These are phyloP conservation scores for Trachelus tabidus DNA, from an alignment of 2,888 invertebrate species.

Conservation along the genomic window DNA sequence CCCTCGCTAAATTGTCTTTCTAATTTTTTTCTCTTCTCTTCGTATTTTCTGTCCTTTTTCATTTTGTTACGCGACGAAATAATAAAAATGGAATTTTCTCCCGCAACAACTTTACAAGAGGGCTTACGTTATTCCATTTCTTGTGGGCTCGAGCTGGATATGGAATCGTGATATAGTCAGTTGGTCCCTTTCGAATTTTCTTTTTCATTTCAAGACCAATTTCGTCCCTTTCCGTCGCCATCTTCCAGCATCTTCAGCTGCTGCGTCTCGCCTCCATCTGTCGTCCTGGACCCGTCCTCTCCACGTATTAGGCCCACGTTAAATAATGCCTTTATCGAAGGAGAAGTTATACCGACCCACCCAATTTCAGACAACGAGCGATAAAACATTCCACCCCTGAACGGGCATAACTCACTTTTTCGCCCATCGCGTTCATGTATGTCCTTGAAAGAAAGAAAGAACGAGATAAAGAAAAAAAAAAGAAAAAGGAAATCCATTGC, in stretches of 20 bases:
- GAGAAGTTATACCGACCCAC: slow-evolving; percentile 33
- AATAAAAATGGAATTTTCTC: background rate
- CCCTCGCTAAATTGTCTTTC: background rate
- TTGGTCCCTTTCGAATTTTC: background rate
- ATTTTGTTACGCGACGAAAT: background rate
- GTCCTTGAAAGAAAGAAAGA: slow-evolving; percentile 18
- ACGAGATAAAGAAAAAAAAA: slow-evolving; percentile 8
- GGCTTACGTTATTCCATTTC: background rate
- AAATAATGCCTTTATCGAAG: slow-evolving; percentile 40
- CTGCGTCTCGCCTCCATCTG: background rate
- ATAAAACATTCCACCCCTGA: slow-evolving; percentile 25
- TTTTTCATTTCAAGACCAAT: background rate
- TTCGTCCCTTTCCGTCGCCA: background rate
- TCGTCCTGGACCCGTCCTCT: background rate
- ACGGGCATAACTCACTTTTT: slow-evolving; percentile 18
- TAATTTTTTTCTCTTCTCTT: background rate
- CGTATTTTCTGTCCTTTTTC: background rate
- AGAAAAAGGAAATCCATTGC: slow-evolving; percentile 20
- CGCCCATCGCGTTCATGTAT: slow-evolving; percentile 21
- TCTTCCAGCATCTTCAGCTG: background rate
- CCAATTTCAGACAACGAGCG: slow-evolving; percentile 24
- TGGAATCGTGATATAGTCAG: background rate
- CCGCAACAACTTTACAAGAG: background rate
- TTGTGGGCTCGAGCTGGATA: background rate
- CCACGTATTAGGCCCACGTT: slow-evolving; percentile 34